These are phyloP conservation scores for Caenorhabditis latens DNA, from an alignment of 1,140 invertebrate genomes.

Conservation along the genomic window DNA sequence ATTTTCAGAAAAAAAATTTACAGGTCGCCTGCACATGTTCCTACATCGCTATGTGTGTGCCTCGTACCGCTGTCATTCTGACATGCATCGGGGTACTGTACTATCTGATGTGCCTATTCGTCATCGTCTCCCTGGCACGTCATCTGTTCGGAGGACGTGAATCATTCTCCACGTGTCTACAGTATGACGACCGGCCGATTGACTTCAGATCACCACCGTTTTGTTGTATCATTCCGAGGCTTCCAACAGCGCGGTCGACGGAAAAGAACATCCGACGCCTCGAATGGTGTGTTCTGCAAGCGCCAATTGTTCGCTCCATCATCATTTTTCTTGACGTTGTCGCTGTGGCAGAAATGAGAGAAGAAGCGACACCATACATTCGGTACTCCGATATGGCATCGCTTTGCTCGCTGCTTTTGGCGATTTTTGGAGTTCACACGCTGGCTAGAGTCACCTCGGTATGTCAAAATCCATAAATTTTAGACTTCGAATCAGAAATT, in stretches of 20 bases:
- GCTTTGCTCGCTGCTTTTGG: constrained; percentile 64
- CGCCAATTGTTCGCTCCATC: constrained; percentile 63
- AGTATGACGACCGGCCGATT: constrained; percentile 54
- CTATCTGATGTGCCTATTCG: constrained; percentile 66
- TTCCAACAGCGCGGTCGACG: constrained; percentile 58
- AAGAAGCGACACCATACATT: constrained; percentile 61
- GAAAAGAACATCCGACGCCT: constrained; percentile 65
- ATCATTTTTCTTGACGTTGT: constrained; percentile 64
- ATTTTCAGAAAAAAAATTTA: not conserved
- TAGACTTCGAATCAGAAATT: not conserved
- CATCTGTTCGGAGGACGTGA: constrained; percentile 65
- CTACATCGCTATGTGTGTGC: constrained; percentile 58
- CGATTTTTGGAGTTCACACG: constrained; percentile 67
- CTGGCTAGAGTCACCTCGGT: constrained; percentile 64
- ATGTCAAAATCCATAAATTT: not conserved
- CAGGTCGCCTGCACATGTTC: constrained; percentile 55
- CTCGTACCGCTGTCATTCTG: constrained; percentile 56
- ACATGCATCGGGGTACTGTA: constrained; percentile 66
- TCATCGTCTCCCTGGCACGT: constrained; percentile 67
- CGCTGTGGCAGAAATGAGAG: constrained; percentile 64
- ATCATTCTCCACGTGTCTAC: constrained; percentile 60
- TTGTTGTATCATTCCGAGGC: constrained; percentile 64
- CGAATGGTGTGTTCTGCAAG: constrained; percentile 67
- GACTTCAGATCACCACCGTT: constrained; percentile 67
- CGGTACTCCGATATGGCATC: constrained; percentile 63